These are phyloP conservation scores for Tyrannus savana DNA, from an alignment of 2,113 vertebrate species.

Conservation along the genomic window DNA sequence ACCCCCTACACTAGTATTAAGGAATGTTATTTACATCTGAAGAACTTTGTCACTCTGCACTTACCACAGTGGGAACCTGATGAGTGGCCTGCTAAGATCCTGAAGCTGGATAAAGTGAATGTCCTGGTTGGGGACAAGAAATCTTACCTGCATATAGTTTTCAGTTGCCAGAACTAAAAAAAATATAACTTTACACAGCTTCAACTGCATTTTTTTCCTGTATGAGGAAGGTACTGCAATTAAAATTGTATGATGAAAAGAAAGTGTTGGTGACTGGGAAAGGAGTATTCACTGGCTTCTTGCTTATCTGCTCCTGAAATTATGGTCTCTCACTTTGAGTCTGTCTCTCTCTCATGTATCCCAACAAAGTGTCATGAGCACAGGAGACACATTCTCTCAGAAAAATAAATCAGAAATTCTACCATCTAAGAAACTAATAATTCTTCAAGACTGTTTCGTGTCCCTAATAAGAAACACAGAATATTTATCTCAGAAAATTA, in stretches of 20 bases:
- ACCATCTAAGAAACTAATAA: background rate
- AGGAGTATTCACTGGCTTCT: background rate
- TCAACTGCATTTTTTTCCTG: background rate
- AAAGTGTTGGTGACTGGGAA: background rate
- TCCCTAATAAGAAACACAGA: background rate
- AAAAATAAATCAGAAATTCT: background rate
- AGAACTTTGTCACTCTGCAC: background rate
- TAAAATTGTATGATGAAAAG: background rate
- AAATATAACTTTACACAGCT: background rate
- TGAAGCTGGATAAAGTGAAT: background rate
- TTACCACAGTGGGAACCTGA: background rate
- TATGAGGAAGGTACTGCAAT: background rate
- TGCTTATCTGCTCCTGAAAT: background rate
- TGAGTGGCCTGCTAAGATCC: background rate
- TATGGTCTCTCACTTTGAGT: background rate
- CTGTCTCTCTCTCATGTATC: background rate
- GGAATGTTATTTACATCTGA: background rate
- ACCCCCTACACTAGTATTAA: background rate
- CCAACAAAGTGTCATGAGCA: background rate
- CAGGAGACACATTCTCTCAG: background rate
- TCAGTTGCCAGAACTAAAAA: background rate
- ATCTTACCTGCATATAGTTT: background rate
- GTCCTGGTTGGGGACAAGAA: background rate
- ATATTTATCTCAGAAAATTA: background rate
- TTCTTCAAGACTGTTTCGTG: background rate